A percentile compares a stretch with the other conserved stretches of the same genome.
Evolutionary conservation across 2,797 vertebrate species (phyloP).

Genomic region (Scarus forsteni): DNA sequence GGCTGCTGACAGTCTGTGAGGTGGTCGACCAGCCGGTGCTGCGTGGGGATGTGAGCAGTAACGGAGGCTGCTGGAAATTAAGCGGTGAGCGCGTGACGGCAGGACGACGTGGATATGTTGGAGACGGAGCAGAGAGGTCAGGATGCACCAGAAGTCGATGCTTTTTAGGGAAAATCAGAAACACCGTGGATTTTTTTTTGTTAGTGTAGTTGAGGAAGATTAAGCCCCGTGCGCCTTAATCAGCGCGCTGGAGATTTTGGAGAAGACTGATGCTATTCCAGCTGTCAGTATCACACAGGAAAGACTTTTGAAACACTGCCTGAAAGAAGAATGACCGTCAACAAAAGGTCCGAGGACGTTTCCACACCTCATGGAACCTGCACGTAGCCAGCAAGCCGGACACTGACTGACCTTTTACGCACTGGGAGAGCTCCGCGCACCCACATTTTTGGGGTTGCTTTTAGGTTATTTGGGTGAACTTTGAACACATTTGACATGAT

Average conservation of each 20-base stretch:
- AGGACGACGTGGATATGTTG: conserved; percentile 48
- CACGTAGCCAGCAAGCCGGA: conserved; percentile 25
- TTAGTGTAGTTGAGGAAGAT: conserved; percentile 26
- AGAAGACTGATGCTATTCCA: conserved; percentile 39
- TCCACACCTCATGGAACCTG: conserved; percentile 33
- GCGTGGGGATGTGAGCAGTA: conserved; percentile 50
- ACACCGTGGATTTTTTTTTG: conserved; percentile 20
- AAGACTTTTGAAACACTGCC: conserved; percentile 56
- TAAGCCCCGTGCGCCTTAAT: conserved; percentile 31
- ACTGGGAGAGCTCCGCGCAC: conserved; percentile 51
- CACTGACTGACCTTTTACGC: conserved; percentile 69
- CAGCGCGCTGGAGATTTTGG: conserved; percentile 43
- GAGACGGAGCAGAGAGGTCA: conserved; percentile 43
- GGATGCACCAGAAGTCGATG: conserved; percentile 49
- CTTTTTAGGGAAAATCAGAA: conserved; percentile 13
- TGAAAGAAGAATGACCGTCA: conserved; percentile 20
- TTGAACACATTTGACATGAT: conserved; percentile 88
- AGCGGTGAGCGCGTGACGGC: conserved; percentile 54
- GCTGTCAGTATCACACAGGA: conserved; percentile 16
- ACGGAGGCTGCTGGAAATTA: conserved; percentile 57
- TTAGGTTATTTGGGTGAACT: conserved; percentile 77
- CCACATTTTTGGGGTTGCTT: conserved; percentile 21
- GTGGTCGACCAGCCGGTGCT: conserved; percentile 46
- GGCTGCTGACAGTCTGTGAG: conserved; percentile 74
- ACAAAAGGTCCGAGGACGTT: conserved; percentile 56